Evolutionary conservation across 2,113 vertebrate species (phyloP), one percentile per base, ranked within the genome.

Genomic region (Potamarius usumacintae): DNA sequence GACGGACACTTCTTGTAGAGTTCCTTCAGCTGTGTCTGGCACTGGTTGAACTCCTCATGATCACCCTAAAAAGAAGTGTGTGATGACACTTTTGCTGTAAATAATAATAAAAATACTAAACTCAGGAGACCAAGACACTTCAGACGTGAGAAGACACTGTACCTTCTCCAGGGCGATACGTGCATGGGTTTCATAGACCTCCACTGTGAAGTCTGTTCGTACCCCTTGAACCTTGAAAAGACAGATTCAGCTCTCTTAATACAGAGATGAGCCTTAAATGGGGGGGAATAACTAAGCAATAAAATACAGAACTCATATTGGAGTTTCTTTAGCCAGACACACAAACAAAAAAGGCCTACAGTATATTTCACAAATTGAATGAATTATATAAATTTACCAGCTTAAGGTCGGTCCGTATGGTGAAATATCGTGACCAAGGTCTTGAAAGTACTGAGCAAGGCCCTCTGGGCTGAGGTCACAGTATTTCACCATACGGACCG

Each of bases 11-110:
- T 97, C 0, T 95, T 95, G 7, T 98, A 98, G 8, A 98, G 92
- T 0, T 97, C 96, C 92, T 98, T 98, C 89, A 98, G 94, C 92
- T 98, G 97, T 0, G 97, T 97, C 94, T 98, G 97, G 90, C 97
- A 98, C 91, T 98, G 97, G 93, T 98, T 98, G 86, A 98, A 98
- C 92, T 98, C 97, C 87, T 97, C 97, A 0, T 98, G 97, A 93
- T 98, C 97, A 2, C 97, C 97, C 97, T 98, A 74, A 76, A 82
- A 48, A 22, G 62, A 82, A 62, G n/a, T 12, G 22, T 12, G 7
- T 7, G 25, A 81, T 81, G 15, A 42, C 10, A 42, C 3, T 22
- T 62, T 62, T 48, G 18, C 34, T 81, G 6, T 17, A 77, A 72
- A 72, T 69, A 69, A 72, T 69, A 69, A 20, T 12, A 22, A 27